These are phyloP conservation scores for Agrochola circellaris DNA, from an alignment of 2,888 invertebrate species.

Conservation along the genomic window DNA sequence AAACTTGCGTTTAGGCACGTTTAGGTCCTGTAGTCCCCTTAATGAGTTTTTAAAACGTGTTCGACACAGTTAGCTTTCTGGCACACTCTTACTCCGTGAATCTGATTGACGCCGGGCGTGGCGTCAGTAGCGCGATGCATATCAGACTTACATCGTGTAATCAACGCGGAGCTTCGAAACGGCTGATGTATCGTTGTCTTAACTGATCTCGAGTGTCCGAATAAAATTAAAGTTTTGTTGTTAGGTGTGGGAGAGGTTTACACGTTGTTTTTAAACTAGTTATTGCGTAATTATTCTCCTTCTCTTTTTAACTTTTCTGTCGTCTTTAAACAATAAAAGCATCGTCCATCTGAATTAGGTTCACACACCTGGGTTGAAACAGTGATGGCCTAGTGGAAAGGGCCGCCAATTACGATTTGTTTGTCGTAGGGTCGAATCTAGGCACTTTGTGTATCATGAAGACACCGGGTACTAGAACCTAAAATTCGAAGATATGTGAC, in stretches of 20 bases:
- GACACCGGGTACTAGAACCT: no score
- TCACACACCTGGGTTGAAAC: neutral
- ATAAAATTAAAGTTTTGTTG: constrained; percentile 48
- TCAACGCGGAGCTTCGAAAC: constrained; percentile 57
- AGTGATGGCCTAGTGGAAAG: neutral
- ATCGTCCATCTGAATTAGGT: neutral
- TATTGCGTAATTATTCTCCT: neutral
- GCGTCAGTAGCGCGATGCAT: constrained; percentile 61
- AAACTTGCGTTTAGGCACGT: no score
- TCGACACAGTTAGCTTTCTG: constrained; percentile 19
- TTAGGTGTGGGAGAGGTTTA: constrained; percentile 25
- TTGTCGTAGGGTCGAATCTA: neutral
- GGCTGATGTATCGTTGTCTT: constrained; percentile 60
- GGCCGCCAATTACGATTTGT: neutral
- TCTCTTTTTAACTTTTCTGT: neutral
- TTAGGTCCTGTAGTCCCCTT: no score
- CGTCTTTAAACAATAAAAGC: neutral
- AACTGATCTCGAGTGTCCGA: constrained; percentile 59
- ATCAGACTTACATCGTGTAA: constrained; percentile 61
- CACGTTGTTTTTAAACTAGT: constrained; percentile 16
- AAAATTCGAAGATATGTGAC: neutral
- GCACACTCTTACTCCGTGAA: neutral
- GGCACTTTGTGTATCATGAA: neutral
- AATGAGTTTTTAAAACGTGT: neutral
- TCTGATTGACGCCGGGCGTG: constrained; percentile 59